Evolutionary conservation across 2,888 invertebrate genomes (phyloP), one percentile per base, ranked within the genome.

Genomic region (Parapristionchus giblindavisi): DNA sequence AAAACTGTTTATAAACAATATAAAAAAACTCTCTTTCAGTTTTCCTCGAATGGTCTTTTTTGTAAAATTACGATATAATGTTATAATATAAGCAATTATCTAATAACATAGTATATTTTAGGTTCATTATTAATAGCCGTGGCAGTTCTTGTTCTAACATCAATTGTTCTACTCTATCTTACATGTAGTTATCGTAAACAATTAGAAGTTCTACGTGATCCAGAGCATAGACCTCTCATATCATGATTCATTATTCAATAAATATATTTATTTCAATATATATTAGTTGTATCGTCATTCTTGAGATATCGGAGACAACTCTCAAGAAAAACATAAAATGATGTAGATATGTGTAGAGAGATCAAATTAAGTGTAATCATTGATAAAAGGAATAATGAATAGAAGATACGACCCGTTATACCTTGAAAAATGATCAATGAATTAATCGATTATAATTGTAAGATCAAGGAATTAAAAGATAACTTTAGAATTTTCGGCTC

Each of bases 81-180:
- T n/a, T n/a, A n/a, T n/a, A n/a, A n/a, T n/a, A n/a, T n/a, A n/a
- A n/a, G n/a, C n/a, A n/a, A 27, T 17, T 17, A 58, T n/a, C 58
- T 8, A 58, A 58, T 11, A 27, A 21, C 11, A 17, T 11, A n/a
- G 8, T 58, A 21, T 17, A n/a, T 58, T 11, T n/a, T 40, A 74
- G 74, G 74, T 74, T 74, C 74, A 11, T 65, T 74, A 11, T 34
- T 74, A 11, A 65, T 74, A 63, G 74, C 63, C 3, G 40, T 74
- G 0, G 52, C 65, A 3, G 29, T 74, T 54, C 74, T 74, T 11
- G 63, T 74, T 4, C 61, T 74, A 27, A 65, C 74, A 38, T 63
- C 74, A 5, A 29, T 74, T 32, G n/a, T 74, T 48, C 74, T 74
- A 14, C 74, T 74, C 54, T 61, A 48, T 60, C 43, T 54, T 29